phyloP scores from a whole-genome alignment of 2,888 invertebrate species.

The Parnassius smintheus region DNA sequence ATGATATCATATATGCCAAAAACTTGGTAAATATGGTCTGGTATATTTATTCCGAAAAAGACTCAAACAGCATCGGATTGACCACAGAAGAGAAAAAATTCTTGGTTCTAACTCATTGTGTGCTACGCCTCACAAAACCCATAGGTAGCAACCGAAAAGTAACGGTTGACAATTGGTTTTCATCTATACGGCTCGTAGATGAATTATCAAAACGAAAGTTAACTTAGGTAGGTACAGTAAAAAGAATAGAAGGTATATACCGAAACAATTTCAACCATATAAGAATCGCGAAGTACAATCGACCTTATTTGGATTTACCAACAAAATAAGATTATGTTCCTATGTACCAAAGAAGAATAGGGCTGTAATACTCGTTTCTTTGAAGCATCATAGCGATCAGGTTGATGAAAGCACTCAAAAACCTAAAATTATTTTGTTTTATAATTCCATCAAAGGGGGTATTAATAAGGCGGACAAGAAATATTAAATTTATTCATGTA shows the following conservation, averaged over 20 bases:
- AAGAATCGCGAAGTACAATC: constrained; percentile 20
- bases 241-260: constrained; percentile 26
- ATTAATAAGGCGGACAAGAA: too few relatives aligned
- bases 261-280: constrained; percentile 25
- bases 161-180: constrained; percentile 33
- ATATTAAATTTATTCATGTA: too few relatives aligned
- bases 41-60: constrained; percentile 30
- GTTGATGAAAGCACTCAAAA: too few relatives aligned
- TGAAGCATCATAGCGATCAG: too few relatives aligned
- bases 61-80: constrained; percentile 29
- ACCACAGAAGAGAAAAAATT: constrained; percentile 30
- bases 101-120: constrained; percentile 35
- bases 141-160: constrained; percentile 34
- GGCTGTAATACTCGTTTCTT: too few relatives aligned
- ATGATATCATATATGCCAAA: constrained; percentile 35
- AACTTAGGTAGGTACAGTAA: constrained; percentile 30
- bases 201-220: constrained; percentile 28
- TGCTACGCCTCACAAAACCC: constrained; percentile 32
- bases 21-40: constrained; percentile 30
- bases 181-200: constrained; percentile 29
- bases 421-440: too few relatives aligned
- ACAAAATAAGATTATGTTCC: too few relatives aligned
- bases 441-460: too few relatives aligned
- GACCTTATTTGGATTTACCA: constrained; percentile 31
- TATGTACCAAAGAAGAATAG: too few relatives aligned